Evolutionary conservation across 2,113 vertebrate genomes (phyloP), one percentile per base, ranked within the genome.

Genomic region (Gopherus flavomarginatus): DNA sequence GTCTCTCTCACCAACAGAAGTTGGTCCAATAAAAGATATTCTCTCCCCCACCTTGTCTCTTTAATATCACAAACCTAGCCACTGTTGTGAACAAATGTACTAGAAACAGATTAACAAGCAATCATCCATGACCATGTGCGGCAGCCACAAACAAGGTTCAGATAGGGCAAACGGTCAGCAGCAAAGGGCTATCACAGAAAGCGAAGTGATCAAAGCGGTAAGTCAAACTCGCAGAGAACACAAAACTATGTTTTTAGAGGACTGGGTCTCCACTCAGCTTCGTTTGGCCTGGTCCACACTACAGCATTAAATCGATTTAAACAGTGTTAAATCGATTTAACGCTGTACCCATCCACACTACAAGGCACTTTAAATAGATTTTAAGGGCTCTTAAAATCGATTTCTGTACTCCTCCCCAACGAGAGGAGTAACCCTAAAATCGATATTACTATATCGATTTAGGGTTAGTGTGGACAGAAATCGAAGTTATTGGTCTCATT

Each of bases 41-140:
- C 21, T 17, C 17, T 69, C 35, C 16, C 62, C 35, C 35, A 10
- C 14, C 62, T 69, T 69, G 65, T 69, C 35, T 69, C 65, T 69
- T 35, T 69, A 69, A n/a, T 83, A 2, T n/a, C 80, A 4, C 1
- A 49, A 27, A 11, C 81, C 12, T 87, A 69, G 16, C 31, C 19
- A 1, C 16, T 17, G 26, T 26, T 79, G 42, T 21, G 75, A 31
- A 83, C 29, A 17, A 0, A 5, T 54, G 69, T 38, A 47, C 3
- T 1, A 42, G 75, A 84, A 88, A 80, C 83, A 26, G 0, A 0
- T 2, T 59, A 92, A 82, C 62, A 69, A 81, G 38, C 56, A 49
- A 52, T 7, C 87, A 49, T 0, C 78, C 2, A 9, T 91, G 81
- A 17, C 65, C 77, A 62, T 47, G 79, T 21, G 81, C 14, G 69